phyloP scores from a whole-genome alignment of 92 coral and sea anemone genomes.

The Pocillopora grandis region DNA sequence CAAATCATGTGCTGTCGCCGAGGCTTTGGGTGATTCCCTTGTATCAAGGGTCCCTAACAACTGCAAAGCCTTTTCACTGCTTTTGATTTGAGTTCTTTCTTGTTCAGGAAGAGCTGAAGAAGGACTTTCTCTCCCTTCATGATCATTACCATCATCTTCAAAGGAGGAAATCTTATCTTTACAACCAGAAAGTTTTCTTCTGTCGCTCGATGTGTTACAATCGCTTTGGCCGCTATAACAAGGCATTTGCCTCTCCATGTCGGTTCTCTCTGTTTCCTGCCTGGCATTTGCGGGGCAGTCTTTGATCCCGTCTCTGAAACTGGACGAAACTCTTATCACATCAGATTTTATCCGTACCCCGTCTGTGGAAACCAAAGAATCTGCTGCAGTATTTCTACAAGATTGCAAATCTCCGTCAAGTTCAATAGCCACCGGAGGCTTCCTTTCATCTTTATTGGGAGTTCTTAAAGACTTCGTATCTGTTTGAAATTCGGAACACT shows the following conservation, averaged over 20 bases:
- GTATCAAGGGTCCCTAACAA: not conserved
- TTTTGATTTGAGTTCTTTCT: not conserved
- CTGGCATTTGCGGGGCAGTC: no score
- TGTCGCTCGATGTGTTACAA: not conserved
- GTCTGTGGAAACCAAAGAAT: no score
- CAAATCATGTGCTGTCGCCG: not conserved
- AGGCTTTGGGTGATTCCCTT: not conserved
- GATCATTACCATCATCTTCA: not conserved
- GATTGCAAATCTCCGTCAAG: not conserved
- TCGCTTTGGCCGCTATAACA: not conserved
- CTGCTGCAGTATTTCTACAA: not conserved
- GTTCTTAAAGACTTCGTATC: not conserved
- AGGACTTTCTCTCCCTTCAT: no score
- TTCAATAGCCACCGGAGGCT: not conserved
- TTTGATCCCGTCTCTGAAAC: not conserved
- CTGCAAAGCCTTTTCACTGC: not conserved
- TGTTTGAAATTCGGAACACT: not conserved
- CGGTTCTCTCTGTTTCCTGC: not conserved
- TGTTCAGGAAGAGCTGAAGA: not conserved
- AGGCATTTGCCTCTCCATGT: not conserved
- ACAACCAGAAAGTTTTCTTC: not conserved
- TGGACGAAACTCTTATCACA: no score
- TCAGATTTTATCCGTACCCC: no score
- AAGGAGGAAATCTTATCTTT: not conserved
- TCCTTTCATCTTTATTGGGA: no score